Evolutionary conservation across 2,888 invertebrate species (phyloP).

Genomic region (Bellardia pandia): DNA sequence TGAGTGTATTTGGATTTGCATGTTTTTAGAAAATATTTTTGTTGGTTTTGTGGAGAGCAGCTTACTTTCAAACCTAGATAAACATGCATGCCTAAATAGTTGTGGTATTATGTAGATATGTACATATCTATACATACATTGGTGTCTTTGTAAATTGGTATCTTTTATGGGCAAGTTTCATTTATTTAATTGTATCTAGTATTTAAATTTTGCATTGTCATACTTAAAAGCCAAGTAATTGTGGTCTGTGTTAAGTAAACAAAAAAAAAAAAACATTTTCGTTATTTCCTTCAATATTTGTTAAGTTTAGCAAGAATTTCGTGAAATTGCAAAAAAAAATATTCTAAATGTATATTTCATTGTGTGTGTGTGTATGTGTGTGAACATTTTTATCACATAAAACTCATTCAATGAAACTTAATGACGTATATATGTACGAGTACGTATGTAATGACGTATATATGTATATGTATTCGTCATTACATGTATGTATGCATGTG

Average conservation of each 20-base stretch:
- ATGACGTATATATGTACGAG: too few relatives aligned
- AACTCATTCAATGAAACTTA: background rate
- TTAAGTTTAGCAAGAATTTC: constrained; percentile 47
- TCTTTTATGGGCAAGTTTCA: background rate
- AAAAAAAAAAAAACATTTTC: background rate
- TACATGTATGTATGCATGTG: background rate
- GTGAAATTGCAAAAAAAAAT: constrained; percentile 28
- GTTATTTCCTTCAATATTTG: constrained; percentile 23
- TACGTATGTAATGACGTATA: background rate
- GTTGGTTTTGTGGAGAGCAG: constrained; percentile 31
- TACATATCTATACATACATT: background rate
- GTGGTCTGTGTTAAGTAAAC: constrained; percentile 20
- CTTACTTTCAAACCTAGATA: constrained; percentile 44
- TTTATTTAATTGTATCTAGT: constrained; percentile 7
- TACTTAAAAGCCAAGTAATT: constrained; percentile 35
- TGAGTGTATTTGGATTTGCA: background rate
- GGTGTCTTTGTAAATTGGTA: background rate
- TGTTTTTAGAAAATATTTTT: background rate
- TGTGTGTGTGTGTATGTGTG: background rate
- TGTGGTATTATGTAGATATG: background rate
- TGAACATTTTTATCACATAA: background rate
- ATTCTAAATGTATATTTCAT: background rate
- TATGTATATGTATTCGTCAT: too few relatives aligned
- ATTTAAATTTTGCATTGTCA: constrained; percentile 27
- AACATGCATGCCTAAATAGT: constrained; percentile 4